Evolutionary conservation across 1,140 invertebrate species (phyloP), one percentile per base, ranked within the genome.

Genomic region (Drosophila grimshawi): DNA sequence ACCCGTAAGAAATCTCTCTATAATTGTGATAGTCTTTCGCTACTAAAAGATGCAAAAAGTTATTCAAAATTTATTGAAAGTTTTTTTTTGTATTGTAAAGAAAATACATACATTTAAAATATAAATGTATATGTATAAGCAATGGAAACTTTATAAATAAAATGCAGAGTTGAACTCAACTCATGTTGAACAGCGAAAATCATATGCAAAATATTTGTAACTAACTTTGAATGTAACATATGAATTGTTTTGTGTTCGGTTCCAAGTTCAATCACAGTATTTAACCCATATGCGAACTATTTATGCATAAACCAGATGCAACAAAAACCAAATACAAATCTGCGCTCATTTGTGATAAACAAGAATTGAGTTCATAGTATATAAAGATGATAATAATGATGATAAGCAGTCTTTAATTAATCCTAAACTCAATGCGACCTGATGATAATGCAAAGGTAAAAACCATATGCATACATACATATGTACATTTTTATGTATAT

Each of bases 21-120:
- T 80, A 83, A 88, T 75, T 86, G 83, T 86, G 83, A 86, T 86
- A 86, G 76, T 81, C 64, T 81, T 78, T 81, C 79, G 74, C 67
- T 81, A 81, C 73, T 61, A 57, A 77, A 19, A 61, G 72, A 61
- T 68, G 27, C 39, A 62, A 67, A 59, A 57, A 7, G 11, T 27
- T 29, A 71, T 32, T 41, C 5, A 41, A 59, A 67, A 60, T 60
- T 33, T 55, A 61, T 61, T 35, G 10, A 52, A 73, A 41, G 32
- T 67, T 61, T 19, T 19, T 19, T 19, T 19, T 19, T 19, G 19
- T 19, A 10, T 63, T 69, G 39, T 56, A 19, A 11, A n/a, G n/a
- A 33, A 45, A 33, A 62, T n/a, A 49, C n/a, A 56, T 11, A 11
- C 19, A 35, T 33, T 39, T 29, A 57, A 52, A 10, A 30, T 32